Conservation (phyloP, 2,113 vertebrate genomes). For the Psettodes erumei region DNA sequence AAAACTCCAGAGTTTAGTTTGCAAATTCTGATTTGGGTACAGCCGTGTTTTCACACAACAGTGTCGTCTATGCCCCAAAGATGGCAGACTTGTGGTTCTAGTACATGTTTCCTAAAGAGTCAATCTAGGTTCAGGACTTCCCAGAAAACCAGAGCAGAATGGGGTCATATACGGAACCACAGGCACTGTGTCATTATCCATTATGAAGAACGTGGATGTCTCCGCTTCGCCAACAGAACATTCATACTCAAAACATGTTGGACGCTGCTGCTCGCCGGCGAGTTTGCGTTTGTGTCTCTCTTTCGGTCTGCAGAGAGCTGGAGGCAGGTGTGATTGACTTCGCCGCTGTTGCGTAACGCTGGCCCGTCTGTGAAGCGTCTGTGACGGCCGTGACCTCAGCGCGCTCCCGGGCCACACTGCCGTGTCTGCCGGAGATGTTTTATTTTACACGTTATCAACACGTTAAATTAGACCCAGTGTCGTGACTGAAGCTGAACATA, state of each 20-base stretch:
- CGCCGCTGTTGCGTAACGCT: constrained; percentile 20
- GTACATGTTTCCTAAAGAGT: not conserved
- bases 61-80: not conserved
- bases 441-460: no score
- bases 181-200: not conserved
- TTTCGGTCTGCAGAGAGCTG: constrained; percentile 14
- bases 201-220: not conserved
- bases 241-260: no score
- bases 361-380: constrained; percentile 43
- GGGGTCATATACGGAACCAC: constrained; percentile 4
- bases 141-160: not conserved
- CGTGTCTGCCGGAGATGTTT: constrained; percentile 10
- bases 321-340: constrained; percentile 48
- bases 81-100: not conserved
- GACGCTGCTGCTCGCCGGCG: no score
- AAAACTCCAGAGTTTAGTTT: not conserved
- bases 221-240: not conserved
- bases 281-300: constrained; percentile 22
- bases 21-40: not conserved
- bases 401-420: not conserved
- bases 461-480: no score
- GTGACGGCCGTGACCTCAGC: no score
- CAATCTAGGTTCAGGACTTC: constrained; percentile 1
- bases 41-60: not conserved
- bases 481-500: no score